Conservation (phyloP, 2,888 invertebrate species). For the Mayetiola destructor region DNA sequence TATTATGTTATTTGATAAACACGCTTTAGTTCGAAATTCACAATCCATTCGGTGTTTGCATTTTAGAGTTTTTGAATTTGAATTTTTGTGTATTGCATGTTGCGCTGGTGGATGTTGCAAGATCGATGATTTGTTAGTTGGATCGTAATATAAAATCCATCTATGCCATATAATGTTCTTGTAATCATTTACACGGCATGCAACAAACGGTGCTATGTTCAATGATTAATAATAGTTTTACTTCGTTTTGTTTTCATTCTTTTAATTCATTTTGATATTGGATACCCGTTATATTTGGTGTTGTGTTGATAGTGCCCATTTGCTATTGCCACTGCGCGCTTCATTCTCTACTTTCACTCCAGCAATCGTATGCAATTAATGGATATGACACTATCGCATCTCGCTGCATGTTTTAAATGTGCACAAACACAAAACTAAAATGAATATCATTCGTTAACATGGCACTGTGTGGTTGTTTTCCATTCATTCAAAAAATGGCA, state of each 20-base stretch:
- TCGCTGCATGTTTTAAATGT: too few species aligned
- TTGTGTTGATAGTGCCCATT: too few species aligned
- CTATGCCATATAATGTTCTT: too few species aligned
- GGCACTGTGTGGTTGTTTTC: too few species aligned
- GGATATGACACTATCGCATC: not conserved
- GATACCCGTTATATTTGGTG: constrained; percentile 13
- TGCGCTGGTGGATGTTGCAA: not conserved
- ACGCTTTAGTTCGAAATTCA: constrained; percentile 3
- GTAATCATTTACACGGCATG: not conserved
- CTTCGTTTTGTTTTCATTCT: constrained; percentile 4
- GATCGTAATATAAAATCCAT: too few species aligned
- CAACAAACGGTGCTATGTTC: not conserved
- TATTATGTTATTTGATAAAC: not conserved
- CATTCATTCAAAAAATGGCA: too few species aligned
- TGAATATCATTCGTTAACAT: too few species aligned
- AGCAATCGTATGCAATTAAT: constrained; percentile 1
- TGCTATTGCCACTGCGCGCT: too few species aligned
- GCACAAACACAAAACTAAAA: too few species aligned
- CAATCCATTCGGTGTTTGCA: too few species aligned
- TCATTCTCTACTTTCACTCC: not conserved
- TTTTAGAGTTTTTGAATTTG: too few species aligned
- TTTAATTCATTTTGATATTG: constrained; percentile 9
- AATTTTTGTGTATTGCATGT: too few species aligned
- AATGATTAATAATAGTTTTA: constrained; percentile 6
- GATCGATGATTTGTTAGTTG: constrained; percentile 2